Evolutionary conservation across 2,797 vertebrate genomes (phyloP), one percentile per base, ranked within the genome.

Genomic region (Nannoperca australis): DNA sequence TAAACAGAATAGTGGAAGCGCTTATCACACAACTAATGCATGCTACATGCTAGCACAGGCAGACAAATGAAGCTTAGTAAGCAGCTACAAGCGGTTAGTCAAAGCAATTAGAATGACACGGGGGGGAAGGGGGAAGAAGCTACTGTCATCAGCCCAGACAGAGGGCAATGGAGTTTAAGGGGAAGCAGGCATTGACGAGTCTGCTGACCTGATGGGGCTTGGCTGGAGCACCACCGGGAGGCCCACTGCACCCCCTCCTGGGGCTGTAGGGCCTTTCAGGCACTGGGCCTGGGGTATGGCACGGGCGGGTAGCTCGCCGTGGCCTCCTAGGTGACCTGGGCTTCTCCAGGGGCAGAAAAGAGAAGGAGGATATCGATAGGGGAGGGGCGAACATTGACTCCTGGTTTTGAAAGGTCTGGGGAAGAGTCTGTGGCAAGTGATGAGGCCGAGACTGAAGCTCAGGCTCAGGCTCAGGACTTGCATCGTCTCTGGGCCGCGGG

Each of bases 181-280:
- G 84, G 87, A 85, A 89, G 93, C 93, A 86, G 92, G 90, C 95
- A 96, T 96, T 92, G 96, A 95, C 82, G 95, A 96, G 93, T 96
- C 90, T 97, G 95, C 97, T 99, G 93, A 99, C 96, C 91, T 95
- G 96, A 94, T 85, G 82, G 95, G 89, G 93, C 93, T 96, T 97
- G 88, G 93, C 27, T 73, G 90, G 60, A 87, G 95, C 92, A 84
- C 95, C 95, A 82, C 94, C 88, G 63, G 95, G 88, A 80, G 81
- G 94, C 92, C 85, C 95, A 95, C 93, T 93, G 87, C 93, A 91
- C 69, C 93, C 95, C 91, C 95, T 99, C 88, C 94, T 97, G 92
- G 95, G 95, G 94, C 95, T 96, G 93, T 94, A 95, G 82, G 95
- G 91, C 87, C 95, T 95, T 90, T 98, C 97, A 65, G 93, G 93